These are phyloP conservation scores for Diceros bicornis DNA, from an alignment of 2,797 vertebrate species.

Conservation along the genomic window DNA sequence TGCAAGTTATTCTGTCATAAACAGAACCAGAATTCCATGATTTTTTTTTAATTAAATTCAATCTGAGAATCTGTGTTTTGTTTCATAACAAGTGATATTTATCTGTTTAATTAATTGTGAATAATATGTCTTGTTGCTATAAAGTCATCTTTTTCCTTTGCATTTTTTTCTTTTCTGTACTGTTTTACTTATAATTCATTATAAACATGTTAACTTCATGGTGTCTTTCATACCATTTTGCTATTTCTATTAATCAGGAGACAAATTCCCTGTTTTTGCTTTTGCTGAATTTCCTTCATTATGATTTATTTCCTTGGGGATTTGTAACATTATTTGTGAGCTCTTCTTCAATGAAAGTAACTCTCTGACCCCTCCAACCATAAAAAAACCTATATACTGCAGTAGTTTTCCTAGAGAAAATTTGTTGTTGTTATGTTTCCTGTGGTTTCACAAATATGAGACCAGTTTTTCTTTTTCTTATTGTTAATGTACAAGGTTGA, in stretches of 20 bases:
- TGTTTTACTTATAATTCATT: neutral
- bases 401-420: neutral
- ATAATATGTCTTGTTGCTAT: neutral
- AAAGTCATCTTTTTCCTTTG: neutral
- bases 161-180: neutral
- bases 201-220: neutral
- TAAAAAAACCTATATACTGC: neutral
- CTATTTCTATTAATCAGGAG: neutral
- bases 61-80: neutral
- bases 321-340: neutral
- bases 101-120: neutral
- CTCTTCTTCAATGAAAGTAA: neutral
- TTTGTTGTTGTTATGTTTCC: neutral
- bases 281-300: neutral
- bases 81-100: neutral
- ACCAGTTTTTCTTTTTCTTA: neutral
- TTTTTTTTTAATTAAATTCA: neutral
- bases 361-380: too few species aligned
- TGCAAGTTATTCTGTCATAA: neutral
- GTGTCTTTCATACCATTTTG: neutral
- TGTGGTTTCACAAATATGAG: neutral
- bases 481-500: neutral
- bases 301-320: neutral
- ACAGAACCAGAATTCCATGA: neutral
- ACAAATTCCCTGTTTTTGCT: neutral